Percentiles rank a stretch among this genome's conserved stretches.
These are phyloP conservation scores for Gonatopus flavifemur DNA, from an alignment of 1,140 invertebrate species.

Conservation along the genomic window DNA sequence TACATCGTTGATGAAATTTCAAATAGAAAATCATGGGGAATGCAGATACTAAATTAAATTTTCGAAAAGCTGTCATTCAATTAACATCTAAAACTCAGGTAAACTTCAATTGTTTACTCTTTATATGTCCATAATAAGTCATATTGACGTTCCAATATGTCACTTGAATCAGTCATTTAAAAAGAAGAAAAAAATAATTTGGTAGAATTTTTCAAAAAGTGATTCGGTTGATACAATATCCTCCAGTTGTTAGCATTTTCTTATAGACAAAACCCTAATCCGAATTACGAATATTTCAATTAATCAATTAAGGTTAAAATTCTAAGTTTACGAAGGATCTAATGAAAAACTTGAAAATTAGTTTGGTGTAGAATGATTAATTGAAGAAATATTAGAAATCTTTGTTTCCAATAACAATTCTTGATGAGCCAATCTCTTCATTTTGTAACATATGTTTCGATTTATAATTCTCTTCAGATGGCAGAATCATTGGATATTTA, in stretches of 20 bases:
- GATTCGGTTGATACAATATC: neutral
- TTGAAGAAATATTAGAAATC: too few species aligned
- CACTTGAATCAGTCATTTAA: neutral
- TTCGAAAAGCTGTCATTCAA: constrained; percentile 95
- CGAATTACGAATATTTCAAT: too few species aligned
- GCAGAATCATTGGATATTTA: neutral
- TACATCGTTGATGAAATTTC: too few species aligned
- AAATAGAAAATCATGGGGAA: constrained; percentile 82
- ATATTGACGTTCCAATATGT: constrained; percentile 20
- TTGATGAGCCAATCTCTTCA: neutral
- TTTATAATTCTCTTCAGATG: neutral
- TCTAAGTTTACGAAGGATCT: too few species aligned
- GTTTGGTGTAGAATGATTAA: too few species aligned
- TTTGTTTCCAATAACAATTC: neutral
- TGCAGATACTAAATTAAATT: constrained; percentile 95
- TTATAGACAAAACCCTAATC: neutral
- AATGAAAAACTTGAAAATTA: too few species aligned
- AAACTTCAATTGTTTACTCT: constrained; percentile 34
- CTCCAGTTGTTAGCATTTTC: neutral
- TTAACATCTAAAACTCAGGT: constrained; percentile 95
- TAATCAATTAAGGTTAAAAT: neutral
- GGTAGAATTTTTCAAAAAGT: neutral
- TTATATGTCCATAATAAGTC: constrained; percentile 11
- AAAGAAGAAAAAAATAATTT: neutral
- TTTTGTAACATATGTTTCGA: neutral